These are phyloP conservation scores for Adrianichthys oophorus DNA, from an alignment of 2,797 vertebrate species.

Conservation along the genomic window DNA sequence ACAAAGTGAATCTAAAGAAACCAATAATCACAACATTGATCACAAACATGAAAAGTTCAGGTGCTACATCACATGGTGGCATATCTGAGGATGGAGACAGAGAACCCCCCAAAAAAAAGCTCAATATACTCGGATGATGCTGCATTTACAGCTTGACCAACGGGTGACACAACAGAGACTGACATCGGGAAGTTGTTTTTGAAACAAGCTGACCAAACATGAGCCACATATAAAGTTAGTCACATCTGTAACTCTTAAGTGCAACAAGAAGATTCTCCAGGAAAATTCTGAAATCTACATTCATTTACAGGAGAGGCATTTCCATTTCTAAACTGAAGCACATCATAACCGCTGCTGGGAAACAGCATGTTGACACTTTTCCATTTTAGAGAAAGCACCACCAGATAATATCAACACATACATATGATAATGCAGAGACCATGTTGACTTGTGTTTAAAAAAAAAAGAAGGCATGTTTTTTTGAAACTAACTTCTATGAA, in stretches of 20 bases:
- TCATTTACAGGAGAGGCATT: slow-evolving; percentile 3
- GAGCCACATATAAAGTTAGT: slow-evolving; percentile 9
- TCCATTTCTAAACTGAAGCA: slow-evolving; percentile 21
- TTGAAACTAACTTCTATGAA: slow-evolving; percentile 26
- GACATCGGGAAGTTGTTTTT: neutral
- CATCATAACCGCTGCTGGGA: slow-evolving; percentile 11
- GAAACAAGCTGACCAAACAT: slow-evolving; percentile 8
- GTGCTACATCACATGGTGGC: too few species aligned
- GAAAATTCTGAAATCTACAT: slow-evolving; percentile 4
- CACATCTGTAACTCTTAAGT: slow-evolving; percentile 32
- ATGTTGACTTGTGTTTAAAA: slow-evolving; percentile 15
- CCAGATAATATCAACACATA: slow-evolving; percentile 1
- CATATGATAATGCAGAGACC: neutral
- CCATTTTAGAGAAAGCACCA: neutral
- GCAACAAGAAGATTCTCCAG: slow-evolving; percentile 27
- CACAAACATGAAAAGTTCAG: too few species aligned
- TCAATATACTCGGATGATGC: too few species aligned
- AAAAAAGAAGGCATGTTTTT: slow-evolving; percentile 18
- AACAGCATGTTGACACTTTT: slow-evolving; percentile 1
- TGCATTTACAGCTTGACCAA: neutral
- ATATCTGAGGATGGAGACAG: too few species aligned
- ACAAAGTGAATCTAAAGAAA: too few species aligned
- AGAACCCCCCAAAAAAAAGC: too few species aligned
- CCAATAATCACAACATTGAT: too few species aligned
- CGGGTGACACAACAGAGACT: neutral